These are phyloP conservation scores for Ptilodon capucinus DNA, from an alignment of 2,888 invertebrate species.

Conservation along the genomic window DNA sequence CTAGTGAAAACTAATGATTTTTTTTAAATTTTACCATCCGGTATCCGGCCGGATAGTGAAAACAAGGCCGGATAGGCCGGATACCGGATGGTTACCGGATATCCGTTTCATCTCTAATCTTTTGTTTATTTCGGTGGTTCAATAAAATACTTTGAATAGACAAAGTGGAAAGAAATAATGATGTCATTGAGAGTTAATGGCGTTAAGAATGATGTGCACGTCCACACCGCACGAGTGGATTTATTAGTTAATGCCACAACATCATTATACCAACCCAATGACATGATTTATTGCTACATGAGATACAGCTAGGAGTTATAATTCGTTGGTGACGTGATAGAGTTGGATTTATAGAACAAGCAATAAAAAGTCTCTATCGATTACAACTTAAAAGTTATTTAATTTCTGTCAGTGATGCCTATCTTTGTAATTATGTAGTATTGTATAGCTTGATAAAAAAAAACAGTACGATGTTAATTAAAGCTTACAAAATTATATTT, in stretches of 20 bases:
- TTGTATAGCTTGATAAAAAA: too few relatives aligned
- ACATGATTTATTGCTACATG: conserved; percentile 35
- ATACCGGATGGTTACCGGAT: too few relatives aligned
- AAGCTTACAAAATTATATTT: too few relatives aligned
- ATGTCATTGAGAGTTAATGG: conserved; percentile 33
- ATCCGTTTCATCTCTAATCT: too few relatives aligned
- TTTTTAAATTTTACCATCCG: too few relatives aligned
- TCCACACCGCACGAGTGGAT: conserved; percentile 14
- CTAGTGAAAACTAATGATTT: too few relatives aligned
- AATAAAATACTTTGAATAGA: background rate
- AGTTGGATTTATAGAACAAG: background rate
- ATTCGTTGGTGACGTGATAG: background rate
- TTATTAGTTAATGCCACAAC: conserved; percentile 31
- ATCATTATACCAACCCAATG: conserved; percentile 29
- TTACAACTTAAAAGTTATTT: background rate
- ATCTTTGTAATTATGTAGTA: too few relatives aligned
- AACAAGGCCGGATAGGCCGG: too few relatives aligned
- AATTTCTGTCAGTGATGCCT: background rate
- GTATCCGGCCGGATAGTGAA: too few relatives aligned
- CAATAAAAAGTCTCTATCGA: background rate
- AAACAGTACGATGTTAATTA: too few relatives aligned
- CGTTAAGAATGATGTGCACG: conserved; percentile 22
- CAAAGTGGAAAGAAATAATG: background rate
- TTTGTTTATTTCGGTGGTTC: too few relatives aligned
- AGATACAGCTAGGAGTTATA: conserved; percentile 19